phyloP scores from a whole-genome alignment of 2,797 vertebrate species.

The Kryptopterus vitreolus region DNA sequence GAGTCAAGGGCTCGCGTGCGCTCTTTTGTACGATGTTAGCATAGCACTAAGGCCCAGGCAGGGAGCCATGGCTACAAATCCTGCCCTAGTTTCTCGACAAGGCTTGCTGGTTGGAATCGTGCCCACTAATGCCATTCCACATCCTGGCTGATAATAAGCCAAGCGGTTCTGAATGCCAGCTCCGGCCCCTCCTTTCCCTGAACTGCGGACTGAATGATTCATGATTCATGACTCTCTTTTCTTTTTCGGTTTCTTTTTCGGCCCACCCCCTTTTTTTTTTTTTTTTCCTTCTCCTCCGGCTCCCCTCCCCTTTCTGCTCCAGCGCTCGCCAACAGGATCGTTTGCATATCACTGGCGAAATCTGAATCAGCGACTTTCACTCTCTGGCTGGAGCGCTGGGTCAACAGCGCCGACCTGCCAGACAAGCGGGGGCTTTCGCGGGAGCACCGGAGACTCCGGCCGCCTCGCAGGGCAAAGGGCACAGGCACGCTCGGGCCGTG shows the following conservation, averaged over 20 bases:
- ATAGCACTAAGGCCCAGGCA: conserved; percentile 13
- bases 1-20: conserved; percentile 9
- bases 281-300: background rate
- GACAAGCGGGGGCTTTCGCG: conserved; percentile 18
- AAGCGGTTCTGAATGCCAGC: conserved; percentile 29
- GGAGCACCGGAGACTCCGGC: conserved; percentile 29
- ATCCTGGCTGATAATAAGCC: conserved; percentile 49
- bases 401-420: conserved; percentile 48
- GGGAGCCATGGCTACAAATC: conserved; percentile 27
- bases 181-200: conserved; percentile 33
- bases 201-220: conserved; percentile 32
- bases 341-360: conserved; percentile 60
- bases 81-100: conserved; percentile 36
- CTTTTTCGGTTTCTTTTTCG: too few relatives aligned
- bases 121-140: conserved; percentile 45
- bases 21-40: conserved; percentile 32
- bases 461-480: conserved; percentile 46
- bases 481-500: conserved; percentile 18
- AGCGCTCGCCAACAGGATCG: conserved; percentile 47
- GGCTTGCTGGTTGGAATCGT: conserved; percentile 33
- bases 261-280: conserved; percentile 14
- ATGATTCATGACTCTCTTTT: conserved; percentile 45
- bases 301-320: conserved; percentile 13
- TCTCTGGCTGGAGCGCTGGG: conserved; percentile 38
- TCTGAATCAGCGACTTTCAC: conserved; percentile 58